phyloP scores from a whole-genome alignment of 2,797 vertebrate genomes.

The Onychomys leucogaster region DNA sequence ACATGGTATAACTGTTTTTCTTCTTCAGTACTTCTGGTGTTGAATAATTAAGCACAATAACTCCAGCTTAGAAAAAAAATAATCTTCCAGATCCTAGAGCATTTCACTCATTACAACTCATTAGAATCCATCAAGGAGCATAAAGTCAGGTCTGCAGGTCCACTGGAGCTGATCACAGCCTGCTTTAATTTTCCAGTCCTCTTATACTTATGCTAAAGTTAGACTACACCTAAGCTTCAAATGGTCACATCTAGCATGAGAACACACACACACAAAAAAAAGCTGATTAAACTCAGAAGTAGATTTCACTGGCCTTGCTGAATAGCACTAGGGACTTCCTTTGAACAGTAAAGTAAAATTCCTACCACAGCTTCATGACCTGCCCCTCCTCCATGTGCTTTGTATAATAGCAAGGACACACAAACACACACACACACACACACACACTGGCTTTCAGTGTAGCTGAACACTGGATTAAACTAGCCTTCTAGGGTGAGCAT shows the following conservation, averaged over 20 bases:
- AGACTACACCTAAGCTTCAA: background rate
- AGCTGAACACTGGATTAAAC: conserved; percentile 44
- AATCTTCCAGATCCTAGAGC: background rate
- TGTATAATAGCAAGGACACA: background rate
- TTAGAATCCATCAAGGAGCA: background rate
- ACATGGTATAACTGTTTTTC: background rate
- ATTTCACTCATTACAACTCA: background rate
- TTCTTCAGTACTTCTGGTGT: background rate
- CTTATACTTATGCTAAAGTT: background rate
- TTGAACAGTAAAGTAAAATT: background rate
- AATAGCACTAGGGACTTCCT: background rate
- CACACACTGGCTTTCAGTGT: background rate
- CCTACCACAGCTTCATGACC: background rate
- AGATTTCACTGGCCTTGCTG: background rate
- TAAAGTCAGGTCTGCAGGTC: rapidly evolving
- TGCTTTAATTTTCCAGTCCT: background rate
- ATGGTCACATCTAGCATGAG: background rate
- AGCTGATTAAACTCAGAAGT: background rate
- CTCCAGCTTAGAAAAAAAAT: background rate
- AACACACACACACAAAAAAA: background rate
- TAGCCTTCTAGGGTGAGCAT: background rate
- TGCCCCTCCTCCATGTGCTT: background rate
- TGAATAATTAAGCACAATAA: background rate
- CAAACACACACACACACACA: background rate
- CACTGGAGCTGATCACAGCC: background rate